Percentiles rank a stretch among this genome's conserved stretches.
Conservation (phyloP, 2,888 invertebrate species). For the Thera britannica region DNA sequence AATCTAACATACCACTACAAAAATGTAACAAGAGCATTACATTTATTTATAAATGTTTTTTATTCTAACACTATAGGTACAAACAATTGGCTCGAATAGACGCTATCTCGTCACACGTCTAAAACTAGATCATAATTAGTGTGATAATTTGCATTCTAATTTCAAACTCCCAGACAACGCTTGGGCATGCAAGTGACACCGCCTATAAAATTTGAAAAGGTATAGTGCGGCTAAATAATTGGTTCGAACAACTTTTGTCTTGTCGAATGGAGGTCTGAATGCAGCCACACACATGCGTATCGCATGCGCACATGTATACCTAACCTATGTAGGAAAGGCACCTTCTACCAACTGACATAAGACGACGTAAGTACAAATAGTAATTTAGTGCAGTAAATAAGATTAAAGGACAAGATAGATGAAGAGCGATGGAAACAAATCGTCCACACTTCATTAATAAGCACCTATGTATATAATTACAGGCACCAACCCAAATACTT, state of each 20-base stretch:
- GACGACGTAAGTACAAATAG: neutral
- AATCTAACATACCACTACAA: no score
- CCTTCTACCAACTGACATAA: no score
- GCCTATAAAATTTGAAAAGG: constrained; percentile 52
- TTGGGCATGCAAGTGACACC: constrained; percentile 44
- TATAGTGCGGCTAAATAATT: constrained; percentile 22
- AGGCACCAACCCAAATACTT: no score
- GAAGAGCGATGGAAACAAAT: no score
- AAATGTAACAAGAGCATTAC: no score
- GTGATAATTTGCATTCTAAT: neutral
- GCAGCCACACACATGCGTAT: constrained; percentile 20
- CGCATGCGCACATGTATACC: constrained; percentile 14
- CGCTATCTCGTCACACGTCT: neutral
- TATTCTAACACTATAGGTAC: constrained; percentile 7
- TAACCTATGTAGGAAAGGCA: neutral
- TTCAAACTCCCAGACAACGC: neutral
- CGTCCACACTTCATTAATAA: neutral
- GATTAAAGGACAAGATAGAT: neutral
- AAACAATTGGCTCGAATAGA: constrained; percentile 7
- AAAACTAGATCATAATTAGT: constrained; percentile 1
- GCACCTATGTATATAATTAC: neutral
- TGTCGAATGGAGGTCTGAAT: constrained; percentile 15
- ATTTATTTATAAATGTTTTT: neutral
- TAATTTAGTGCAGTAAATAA: neutral
- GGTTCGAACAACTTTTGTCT: constrained; percentile 27